These are phyloP conservation scores for Myotis davidii DNA, from an alignment of 2,113 vertebrate genomes.

Conservation along the genomic window DNA sequence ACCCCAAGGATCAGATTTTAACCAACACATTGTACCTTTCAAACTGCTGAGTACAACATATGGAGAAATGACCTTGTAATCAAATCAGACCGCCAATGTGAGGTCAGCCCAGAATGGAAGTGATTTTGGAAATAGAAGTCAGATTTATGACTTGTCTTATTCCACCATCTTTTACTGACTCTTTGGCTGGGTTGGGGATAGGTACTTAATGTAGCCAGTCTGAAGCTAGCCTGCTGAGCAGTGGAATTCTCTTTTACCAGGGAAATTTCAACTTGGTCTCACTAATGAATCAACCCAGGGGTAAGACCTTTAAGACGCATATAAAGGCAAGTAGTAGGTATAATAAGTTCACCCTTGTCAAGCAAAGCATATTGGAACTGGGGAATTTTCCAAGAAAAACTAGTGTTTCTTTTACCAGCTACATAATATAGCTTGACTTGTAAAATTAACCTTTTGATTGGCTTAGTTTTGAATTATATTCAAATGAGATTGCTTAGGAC, in stretches of 20 bases:
- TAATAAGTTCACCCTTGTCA: neutral
- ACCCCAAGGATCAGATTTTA: slow-evolving; percentile 36
- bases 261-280: slow-evolving; percentile 28
- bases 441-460: neutral
- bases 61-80: slow-evolving; percentile 44
- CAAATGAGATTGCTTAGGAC: neutral
- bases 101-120: slow-evolving; percentile 30
- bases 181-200: neutral
- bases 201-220: neutral
- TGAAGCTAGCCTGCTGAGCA: slow-evolving; percentile 28
- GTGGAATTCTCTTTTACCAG: slow-evolving; percentile 33
- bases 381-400: slow-evolving; percentile 15
- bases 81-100: neutral
- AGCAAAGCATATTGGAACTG: neutral
- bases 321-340: neutral
- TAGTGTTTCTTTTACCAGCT: neutral
- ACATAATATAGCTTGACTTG: too few species aligned
- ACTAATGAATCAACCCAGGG: slow-evolving; percentile 37
- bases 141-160: slow-evolving; percentile 36
- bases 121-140: slow-evolving; percentile 28
- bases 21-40: slow-evolving; percentile 31
- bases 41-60: neutral
- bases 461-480: neutral
- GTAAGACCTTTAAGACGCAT: neutral
- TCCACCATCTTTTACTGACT: slow-evolving; percentile 24